Evolutionary conservation across 2,113 vertebrate species (phyloP), one percentile per base, ranked within the genome.

Genomic region (Coregonus clupeaformis): DNA sequence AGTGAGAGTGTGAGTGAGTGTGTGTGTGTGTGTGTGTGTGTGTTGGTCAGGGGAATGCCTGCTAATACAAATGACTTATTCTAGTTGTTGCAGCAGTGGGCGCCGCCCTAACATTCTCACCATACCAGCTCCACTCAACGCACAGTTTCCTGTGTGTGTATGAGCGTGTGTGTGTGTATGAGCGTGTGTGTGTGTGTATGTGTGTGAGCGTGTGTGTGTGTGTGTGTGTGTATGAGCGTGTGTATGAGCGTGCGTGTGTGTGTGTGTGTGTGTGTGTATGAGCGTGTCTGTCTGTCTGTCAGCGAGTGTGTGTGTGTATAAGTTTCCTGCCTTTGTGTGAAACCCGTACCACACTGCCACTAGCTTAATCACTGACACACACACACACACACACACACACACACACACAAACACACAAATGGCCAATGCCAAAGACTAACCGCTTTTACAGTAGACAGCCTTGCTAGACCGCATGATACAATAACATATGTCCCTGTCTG

Each of bases 11-110:
- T 25, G 24, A 3, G 18, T 24, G 59, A 12, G 59, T 62, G 59
- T 5, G 59, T 62, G 59, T 24, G 59, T 22, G 30, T 5, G 30
- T 30, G 30, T 5, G 30, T 30, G 20, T 5, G 24, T n/a, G 59
- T 25, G 66, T 60, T 59, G 22, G 69, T 71, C 63, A 68, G 67
- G 73, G 83, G 85, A 89, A 84, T 74, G 76, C 71, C 66, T 67
- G 57, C 74, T 88, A 52, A 83, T 77, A 91, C 87, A 90, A 90
- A 86, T 64, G 80, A 73, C 80, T 87, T 82, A 84, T 91, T 90
- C 80, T 87, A 59, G 69, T 87, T 69, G 85, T 79, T 81, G 73
- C 78, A 80, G 80, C 81, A 84, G 84, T 82, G 78, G 85, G 83
- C 73, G 72, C 81, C 82, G 71, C 72, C 62, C 62, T 69, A 82